phyloP scores from a whole-genome alignment of 2,888 invertebrate species.

The Amblyteles armatorius region DNA sequence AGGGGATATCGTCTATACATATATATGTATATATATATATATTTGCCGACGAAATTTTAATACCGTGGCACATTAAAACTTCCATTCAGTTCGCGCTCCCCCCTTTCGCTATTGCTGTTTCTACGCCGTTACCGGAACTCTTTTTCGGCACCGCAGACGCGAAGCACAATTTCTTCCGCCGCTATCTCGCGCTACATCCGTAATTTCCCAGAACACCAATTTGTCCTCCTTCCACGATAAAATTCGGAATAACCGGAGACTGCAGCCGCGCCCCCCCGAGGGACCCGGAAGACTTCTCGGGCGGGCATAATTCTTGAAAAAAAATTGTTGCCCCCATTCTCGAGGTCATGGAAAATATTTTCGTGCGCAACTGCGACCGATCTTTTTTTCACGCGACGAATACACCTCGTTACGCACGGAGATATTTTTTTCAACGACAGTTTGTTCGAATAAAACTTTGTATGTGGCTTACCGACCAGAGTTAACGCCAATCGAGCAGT shows the following conservation, averaged over 20 bases:
- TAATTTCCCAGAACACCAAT: conserved; percentile 61
- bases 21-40: neutral
- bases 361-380: no score
- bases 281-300: neutral
- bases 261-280: neutral
- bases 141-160: conserved; percentile 11
- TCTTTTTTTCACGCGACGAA: no score
- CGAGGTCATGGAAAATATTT: neutral
- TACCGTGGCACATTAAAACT: neutral
- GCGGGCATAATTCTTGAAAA: conserved; percentile 1
- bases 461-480: neutral
- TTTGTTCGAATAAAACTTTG: no score
- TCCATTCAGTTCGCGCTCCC: neutral
- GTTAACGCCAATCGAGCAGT: neutral
- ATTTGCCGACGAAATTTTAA: neutral
- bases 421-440: no score
- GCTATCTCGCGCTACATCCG: conserved; percentile 30
- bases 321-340: neutral
- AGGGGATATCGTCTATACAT: neutral
- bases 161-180: conserved; percentile 41
- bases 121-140: conserved; percentile 1
- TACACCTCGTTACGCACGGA: no score
- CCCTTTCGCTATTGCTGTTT: neutral
- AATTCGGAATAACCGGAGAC: conserved; percentile 29
- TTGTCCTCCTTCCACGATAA: conserved; percentile 12